A percentile compares a stretch with the other conserved stretches of the same genome.
phyloP scores from a whole-genome alignment of 2,113 vertebrate genomes.

The Prochilodus magdalenae region DNA sequence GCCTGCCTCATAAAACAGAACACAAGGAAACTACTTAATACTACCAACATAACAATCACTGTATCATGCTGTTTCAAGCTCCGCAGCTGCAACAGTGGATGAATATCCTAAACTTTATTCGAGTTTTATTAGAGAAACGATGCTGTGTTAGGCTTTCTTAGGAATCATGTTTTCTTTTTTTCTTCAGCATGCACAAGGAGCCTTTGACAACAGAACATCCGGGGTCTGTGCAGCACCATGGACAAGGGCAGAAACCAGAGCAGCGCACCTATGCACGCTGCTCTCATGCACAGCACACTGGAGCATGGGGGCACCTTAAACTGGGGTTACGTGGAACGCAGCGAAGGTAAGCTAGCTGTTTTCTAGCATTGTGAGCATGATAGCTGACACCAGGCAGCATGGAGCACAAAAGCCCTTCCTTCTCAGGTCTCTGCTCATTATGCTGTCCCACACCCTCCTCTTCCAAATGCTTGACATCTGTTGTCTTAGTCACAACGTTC shows the following conservation, averaged over 20 bases:
- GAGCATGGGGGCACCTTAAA: not conserved
- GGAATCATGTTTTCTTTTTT: not conserved
- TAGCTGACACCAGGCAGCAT: constrained; percentile 32
- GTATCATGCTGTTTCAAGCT: not conserved
- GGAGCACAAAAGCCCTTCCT: constrained; percentile 29
- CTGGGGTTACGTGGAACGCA: not conserved
- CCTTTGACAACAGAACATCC: not conserved
- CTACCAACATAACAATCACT: too few species aligned
- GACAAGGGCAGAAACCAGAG: constrained; percentile 41
- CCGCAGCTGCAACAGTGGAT: not conserved
- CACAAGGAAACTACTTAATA: not conserved
- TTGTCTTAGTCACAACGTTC: not conserved
- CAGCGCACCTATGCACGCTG: not conserved
- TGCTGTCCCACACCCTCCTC: constrained; percentile 54
- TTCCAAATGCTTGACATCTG: constrained; percentile 9
- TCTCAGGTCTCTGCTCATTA: constrained; percentile 32
- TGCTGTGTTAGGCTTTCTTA: not conserved
- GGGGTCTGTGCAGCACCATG: constrained; percentile 44
- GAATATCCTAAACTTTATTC: not conserved
- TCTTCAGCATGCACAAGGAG: not conserved
- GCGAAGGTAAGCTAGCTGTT: not conserved
- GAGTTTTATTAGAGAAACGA: not conserved
- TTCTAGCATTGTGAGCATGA: not conserved
- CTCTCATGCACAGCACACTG: too few species aligned
- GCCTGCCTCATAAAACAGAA: constrained; percentile 1